Percentiles rank a stretch among this genome's conserved stretches.
Evolutionary conservation across 2,113 vertebrate species (phyloP).

Genomic region (Dipodomys ordii): DNA sequence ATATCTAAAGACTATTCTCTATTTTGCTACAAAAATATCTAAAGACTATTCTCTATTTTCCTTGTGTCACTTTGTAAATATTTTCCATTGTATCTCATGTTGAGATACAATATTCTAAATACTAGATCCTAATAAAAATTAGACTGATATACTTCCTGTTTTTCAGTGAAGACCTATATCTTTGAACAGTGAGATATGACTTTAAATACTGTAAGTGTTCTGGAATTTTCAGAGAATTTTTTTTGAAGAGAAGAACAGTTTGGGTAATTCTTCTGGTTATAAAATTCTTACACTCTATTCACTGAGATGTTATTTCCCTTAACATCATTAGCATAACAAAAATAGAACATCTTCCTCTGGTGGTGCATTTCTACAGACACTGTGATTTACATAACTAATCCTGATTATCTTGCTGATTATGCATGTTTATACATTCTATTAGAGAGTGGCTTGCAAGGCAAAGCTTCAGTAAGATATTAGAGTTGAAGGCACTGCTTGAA

Average conservation of each 20-base stretch:
- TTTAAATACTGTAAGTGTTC: background rate
- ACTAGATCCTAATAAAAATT: too few relatives aligned
- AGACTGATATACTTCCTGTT: background rate
- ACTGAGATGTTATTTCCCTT: slow-evolving; percentile 35
- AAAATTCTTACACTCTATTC: slow-evolving; percentile 13
- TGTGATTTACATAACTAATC: background rate
- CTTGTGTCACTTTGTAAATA: background rate
- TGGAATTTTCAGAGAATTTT: background rate
- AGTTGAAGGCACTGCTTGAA: background rate
- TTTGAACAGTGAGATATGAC: slow-evolving; percentile 31
- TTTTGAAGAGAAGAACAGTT: background rate
- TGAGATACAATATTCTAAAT: background rate
- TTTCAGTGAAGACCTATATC: background rate
- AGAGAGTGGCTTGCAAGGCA: background rate
- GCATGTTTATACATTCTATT: background rate
- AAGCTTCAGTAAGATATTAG: background rate
- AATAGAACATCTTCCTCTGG: slow-evolving; percentile 1
- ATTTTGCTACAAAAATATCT: background rate
- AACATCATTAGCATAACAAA: slow-evolving; percentile 29
- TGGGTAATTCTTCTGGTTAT: background rate
- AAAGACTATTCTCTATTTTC: slow-evolving; percentile 14
- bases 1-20: background rate
- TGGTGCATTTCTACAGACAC: slow-evolving; percentile 15
- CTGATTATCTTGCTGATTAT: background rate
- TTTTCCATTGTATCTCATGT: background rate